A percentile compares a stretch with the other conserved stretches of the same genome.
Conservation (phyloP, 2,113 vertebrate genomes). For the Crotalus tigris region DNA sequence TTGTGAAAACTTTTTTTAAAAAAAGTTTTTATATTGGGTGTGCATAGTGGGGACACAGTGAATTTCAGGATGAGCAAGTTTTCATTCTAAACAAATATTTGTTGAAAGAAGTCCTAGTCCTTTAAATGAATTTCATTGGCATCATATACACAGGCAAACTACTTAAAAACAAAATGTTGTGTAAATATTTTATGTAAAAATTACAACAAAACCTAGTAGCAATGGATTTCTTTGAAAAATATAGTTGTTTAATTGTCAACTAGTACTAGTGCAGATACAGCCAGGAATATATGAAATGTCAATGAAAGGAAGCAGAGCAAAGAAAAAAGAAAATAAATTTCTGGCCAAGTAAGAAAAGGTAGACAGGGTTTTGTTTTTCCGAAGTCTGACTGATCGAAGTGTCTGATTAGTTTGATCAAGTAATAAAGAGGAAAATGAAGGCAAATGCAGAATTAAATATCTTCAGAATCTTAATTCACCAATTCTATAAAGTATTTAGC, state of each 20-base stretch:
- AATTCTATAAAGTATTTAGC: not conserved
- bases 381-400: not conserved
- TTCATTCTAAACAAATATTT: not conserved
- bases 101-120: not conserved
- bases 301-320: not conserved
- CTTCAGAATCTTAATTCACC: not conserved
- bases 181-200: not conserved
- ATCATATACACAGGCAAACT: not conserved
- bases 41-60: no score
- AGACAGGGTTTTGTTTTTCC: not conserved
- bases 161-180: not conserved
- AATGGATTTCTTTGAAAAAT: not conserved
- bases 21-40: not conserved
- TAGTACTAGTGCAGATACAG: not conserved
- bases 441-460: not conserved
- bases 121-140: not conserved
- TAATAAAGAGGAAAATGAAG: not conserved
- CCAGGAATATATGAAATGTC: not conserved
- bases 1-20: not conserved
- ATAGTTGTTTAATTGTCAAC: not conserved
- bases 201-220: not conserved
- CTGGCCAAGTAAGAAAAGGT: not conserved
- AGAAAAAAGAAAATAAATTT: not conserved
- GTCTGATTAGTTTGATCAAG: not conserved
- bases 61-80: no score